Base-by-base conservation (phyloP, 2,888 invertebrate genomes). In the Leptinotarsa juncta region DNA sequence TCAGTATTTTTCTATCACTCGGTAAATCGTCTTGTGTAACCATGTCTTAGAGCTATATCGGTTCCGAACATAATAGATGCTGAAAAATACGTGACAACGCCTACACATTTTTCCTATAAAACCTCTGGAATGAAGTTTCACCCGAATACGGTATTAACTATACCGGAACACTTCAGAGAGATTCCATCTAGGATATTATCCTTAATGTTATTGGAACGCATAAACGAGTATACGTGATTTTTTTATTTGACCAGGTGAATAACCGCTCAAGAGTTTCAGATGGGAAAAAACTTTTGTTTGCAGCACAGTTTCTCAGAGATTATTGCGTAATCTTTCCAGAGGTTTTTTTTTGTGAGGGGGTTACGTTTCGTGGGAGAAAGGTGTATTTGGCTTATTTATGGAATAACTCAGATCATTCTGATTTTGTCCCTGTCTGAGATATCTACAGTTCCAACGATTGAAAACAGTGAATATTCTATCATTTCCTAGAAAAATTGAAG, bases 161-260 rank as follows among this genome's bases (percentile, higher is more conserved):
- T 14, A 57, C 55, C 23, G 14, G 18, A 23, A 57, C 23, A 57
- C 23, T 57, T 20, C 20, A 20, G 20, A 20, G 57, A 20, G 10
- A 53, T 53, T 53, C 53, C 53, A 23, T 57, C 12, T 23, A 57
- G 14, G 57, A 57, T 57, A 20, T 20, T 57, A 57, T 57, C 10
- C 12, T 23, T 57, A 23, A 57, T 57, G 57, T 20, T 57, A 57
- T 20, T 57, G 57, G 20, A 57, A 57, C 57, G 20, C 57, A 57
- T 57, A 57, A 57, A 57, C 4, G 20, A 57, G 20, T 12, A 20
- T 18, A 57, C 57, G 57, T 57, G 57, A 23, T 57, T 57, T 57
- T 57, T 55, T 57, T 57, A 10, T 12, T 57, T 12, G 10, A 57
- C 23, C 15, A 23, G 10, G 18, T 57, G 4, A 10, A 20, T 57